Conservation (phyloP, 2,888 invertebrate species). For the Campoplex nolae region DNA sequence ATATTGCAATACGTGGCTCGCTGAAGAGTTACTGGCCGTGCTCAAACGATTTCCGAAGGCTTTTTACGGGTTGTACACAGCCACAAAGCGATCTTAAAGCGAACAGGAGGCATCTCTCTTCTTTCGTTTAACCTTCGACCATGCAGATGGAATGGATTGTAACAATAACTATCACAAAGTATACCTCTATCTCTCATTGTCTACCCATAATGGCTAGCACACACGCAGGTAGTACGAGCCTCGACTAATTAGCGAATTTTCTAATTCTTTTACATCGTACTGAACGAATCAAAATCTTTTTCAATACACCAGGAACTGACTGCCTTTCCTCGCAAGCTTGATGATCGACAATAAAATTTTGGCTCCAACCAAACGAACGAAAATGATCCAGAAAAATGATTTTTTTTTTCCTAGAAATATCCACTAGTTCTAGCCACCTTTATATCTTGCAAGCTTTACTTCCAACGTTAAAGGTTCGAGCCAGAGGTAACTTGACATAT, state of each 20-base stretch:
- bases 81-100: neutral
- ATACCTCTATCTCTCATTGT: slow-evolving; percentile 3
- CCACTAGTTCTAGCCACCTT: neutral
- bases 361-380: neutral
- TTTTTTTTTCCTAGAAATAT: neutral
- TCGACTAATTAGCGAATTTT: neutral
- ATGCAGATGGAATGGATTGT: slow-evolving; percentile 17
- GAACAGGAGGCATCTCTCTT: slow-evolving; percentile 18
- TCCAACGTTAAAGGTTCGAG: neutral
- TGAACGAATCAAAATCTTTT: neutral
- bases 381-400: neutral
- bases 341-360: neutral
- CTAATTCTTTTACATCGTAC: neutral
- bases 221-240: neutral
- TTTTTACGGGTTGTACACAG: neutral
- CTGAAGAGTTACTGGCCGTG: slow-evolving; percentile 33
- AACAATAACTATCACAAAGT: slow-evolving; percentile 23
- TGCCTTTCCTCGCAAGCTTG: no score
- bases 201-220: neutral
- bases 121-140: slow-evolving; percentile 21
- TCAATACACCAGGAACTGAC: neutral
- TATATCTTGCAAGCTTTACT: neutral
- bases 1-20: slow-evolving; percentile 15
- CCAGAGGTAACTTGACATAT: neutral
- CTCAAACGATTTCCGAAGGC: slow-evolving; percentile 9